These are phyloP conservation scores for Gambusia yucatana DNA, from an alignment of 2,797 vertebrate genomes.

Conservation along the genomic window DNA sequence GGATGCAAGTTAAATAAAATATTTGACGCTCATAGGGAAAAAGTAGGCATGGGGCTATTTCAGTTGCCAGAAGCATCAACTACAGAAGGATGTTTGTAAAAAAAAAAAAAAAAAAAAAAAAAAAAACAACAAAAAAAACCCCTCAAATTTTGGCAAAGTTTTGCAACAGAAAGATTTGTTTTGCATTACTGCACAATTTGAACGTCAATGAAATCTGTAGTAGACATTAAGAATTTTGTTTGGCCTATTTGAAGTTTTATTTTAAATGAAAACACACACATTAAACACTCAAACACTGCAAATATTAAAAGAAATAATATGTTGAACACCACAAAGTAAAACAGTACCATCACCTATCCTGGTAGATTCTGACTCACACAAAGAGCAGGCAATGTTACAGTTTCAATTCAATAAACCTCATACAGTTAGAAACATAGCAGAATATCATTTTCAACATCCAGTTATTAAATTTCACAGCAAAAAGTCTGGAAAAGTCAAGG, in stretches of 20 bases:
- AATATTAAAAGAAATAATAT: not conserved
- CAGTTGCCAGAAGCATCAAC: not conserved
- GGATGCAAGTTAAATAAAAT: not conserved
- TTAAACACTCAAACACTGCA: not conserved
- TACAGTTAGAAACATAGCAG: not conserved
- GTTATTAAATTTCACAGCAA: not conserved
- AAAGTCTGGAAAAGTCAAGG: constrained; percentile 1
- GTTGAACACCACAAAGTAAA: not conserved
- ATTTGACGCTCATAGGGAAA: not conserved
- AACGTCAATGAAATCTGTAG: not conserved
- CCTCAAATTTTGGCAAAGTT: not conserved
- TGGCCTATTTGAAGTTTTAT: not conserved
- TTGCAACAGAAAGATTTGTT: not conserved
- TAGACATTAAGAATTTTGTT: not conserved
- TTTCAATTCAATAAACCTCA: not conserved
- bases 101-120: not conserved
- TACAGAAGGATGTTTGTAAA: not conserved
- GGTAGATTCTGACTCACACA: constrained; percentile 11
- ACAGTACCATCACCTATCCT: constrained; percentile 10
- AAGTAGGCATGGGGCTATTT: not conserved
- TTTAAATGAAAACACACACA: not conserved
- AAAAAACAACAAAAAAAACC: too few relatives aligned
- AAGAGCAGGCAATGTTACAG: not conserved
- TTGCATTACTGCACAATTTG: not conserved
- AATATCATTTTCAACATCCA: not conserved